Evolutionary conservation across 2,797 vertebrate genomes (phyloP), one percentile per base, ranked within the genome.

Genomic region (Crenuchus spilurus): DNA sequence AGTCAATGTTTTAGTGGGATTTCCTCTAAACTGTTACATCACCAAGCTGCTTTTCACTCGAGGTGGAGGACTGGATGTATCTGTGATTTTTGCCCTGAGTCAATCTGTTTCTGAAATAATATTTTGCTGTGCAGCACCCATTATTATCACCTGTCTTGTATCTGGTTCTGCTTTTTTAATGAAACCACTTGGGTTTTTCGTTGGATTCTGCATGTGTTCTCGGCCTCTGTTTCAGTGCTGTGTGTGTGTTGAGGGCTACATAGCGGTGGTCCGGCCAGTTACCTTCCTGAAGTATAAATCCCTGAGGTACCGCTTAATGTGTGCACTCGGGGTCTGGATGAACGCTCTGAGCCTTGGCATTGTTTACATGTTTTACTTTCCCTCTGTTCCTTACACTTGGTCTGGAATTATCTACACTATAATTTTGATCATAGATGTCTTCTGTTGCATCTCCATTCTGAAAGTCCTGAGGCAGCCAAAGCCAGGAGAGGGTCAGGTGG

Each of bases 161-260:
- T n/a, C n/a, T n/a, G n/a, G n/a, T n/a, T n/a, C n/a, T n/a, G n/a
- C n/a, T n/a, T n/a, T n/a, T n/a, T n/a, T n/a, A n/a, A n/a, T n/a
- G n/a, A n/a, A n/a, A n/a, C n/a, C n/a, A n/a, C n/a, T n/a, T n/a
- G n/a, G n/a, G 73, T 0, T 2, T 58, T 18, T 16, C 70, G 28
- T 39, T 75, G 57, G 73, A 66, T 20, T 20, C 28, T 69, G 35
- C 48, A 14, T 75, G 48, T 37, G 44, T 2, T 65, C 65, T 16
- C 65, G 73, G 1, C 70, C 69, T 39, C 20, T 75, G 46, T 75
- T 75, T 28, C 73, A 69, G 48, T 75, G 73, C 66, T 62, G 14
- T 57, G 46, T 70, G 18, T 75, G 65, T 28, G 6, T 75, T 35
- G 73, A 75, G 58, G 65, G 68, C n/a, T 78, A 69, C 51, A 0